Evolutionary conservation across 1,140 invertebrate genomes (phyloP).

Genomic region (Eriocheir sinensis): DNA sequence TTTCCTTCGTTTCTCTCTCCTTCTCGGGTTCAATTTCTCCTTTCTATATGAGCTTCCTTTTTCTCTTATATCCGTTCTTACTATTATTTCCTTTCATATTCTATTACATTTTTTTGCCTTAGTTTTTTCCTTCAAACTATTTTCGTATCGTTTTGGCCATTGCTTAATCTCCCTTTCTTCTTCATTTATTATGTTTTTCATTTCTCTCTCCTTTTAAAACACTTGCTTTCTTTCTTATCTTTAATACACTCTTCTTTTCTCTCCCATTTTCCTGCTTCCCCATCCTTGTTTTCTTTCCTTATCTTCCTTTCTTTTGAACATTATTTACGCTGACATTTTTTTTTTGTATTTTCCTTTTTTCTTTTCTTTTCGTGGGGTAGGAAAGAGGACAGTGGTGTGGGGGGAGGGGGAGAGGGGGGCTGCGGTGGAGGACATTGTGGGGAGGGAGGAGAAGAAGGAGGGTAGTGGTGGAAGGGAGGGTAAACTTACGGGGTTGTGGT

Average conservation of each 20-base stretch:
- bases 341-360: neutral
- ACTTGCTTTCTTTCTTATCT: neutral
- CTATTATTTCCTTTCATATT: neutral
- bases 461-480: neutral
- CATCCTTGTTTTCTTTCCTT: neutral
- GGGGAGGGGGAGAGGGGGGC: neutral
- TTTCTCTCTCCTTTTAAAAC: no score
- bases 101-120: neutral
- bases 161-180: neutral
- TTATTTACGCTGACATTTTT: neutral
- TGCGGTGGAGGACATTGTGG: no score
- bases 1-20: neutral
- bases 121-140: no score
- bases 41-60: neutral
- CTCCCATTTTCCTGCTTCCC: neutral
- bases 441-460: no score
- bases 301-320: neutral
- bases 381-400: neutral
- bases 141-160: no score
- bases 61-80: neutral
- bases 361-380: neutral
- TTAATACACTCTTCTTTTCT: neutral
- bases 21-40: neutral
- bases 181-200: neutral
- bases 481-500: neutral